Base-by-base conservation (phyloP, 2,113 vertebrate genomes). In the Notothenia rossii region DNA sequence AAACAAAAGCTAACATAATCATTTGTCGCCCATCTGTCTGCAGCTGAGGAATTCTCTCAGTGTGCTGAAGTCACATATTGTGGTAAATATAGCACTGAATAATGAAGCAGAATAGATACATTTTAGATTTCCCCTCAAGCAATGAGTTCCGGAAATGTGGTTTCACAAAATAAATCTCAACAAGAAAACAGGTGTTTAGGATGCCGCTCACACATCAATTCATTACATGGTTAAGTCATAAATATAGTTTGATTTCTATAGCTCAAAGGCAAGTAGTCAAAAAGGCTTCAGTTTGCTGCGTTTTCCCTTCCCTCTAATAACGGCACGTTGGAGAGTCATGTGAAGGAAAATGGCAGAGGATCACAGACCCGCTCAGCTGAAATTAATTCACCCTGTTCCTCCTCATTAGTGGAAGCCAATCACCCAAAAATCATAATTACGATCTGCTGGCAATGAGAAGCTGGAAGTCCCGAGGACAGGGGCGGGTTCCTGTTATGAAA, bases 1-100 rank as follows among this genome's bases (percentile, higher is more conserved):
- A 75, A 58, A 58, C 12, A 25, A 59, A 88, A 75, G 53, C 54
- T 61, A 62, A 74, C 64, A 53, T 62, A 66, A 84, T 79, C 12
- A 68, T 43, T 80, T 62, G 29, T 33, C 20, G 63, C 22, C 36
- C 0, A 15, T 48, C 46, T 9, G 10, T 40, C 64, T 72, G 43
- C 55, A 14, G 33, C 64, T 9, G 58, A 54, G 49, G 25, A 59
- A 56, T 64, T 75, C 72, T 74, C 50, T 70, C 29, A 5, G 53
- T 13, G 48, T 25, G 33, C 50, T 48, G 11, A 65, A 50, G 46
- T 51, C 48, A 67, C 56, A 71, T 76, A 49, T 40, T 54, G 40
- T 33, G 1, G 20, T 25, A 36, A 20, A 59, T 14, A 63, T 60
- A 64, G 45, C 4, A 22, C 22, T 78, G 55, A 84, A 65, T 72